Percentiles rank a stretch among this genome's conserved stretches.
Conservation (phyloP, 2,113 vertebrate genomes). For the Pogonocichla stellata region DNA sequence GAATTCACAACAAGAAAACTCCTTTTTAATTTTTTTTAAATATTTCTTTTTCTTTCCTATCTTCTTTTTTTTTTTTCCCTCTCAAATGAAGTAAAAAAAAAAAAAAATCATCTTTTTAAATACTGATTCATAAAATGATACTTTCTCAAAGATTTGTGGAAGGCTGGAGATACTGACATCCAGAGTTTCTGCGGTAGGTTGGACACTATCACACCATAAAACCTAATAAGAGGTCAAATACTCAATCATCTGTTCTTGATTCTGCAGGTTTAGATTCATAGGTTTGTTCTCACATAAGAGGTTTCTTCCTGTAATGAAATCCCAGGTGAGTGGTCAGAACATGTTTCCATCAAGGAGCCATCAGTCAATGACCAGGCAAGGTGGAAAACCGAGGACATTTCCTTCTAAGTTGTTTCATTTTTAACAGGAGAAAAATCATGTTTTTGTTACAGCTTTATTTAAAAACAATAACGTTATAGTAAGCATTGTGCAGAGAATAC, state of each 20-base stretch:
- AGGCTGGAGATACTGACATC: neutral
- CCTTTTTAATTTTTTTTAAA: rapidly evolving
- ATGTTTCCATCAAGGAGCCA: neutral
- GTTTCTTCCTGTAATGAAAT: neutral
- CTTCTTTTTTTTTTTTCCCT: rapidly evolving
- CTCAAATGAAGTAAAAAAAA: neutral
- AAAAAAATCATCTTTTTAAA: neutral
- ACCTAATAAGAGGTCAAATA: neutral
- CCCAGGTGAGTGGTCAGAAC: neutral
- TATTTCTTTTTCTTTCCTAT: too few species aligned
- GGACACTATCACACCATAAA: neutral
- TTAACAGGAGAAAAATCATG: neutral
- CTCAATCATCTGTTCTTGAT: neutral
- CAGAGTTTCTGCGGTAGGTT: neutral
- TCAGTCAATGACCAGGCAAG: neutral
- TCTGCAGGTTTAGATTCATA: neutral
- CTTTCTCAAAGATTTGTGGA: neutral
- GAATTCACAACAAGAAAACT: neutral
- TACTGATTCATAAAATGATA: rapidly evolving
- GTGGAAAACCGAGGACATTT: neutral
- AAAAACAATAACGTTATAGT: neutral
- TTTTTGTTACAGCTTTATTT: neutral
- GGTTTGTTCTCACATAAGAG: neutral
- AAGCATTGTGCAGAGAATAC: neutral
- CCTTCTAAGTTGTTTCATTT: neutral